Evolutionary conservation across 1,140 invertebrate species (phyloP), one percentile per base, ranked within the genome.

Genomic region (Sycophila sp.): DNA sequence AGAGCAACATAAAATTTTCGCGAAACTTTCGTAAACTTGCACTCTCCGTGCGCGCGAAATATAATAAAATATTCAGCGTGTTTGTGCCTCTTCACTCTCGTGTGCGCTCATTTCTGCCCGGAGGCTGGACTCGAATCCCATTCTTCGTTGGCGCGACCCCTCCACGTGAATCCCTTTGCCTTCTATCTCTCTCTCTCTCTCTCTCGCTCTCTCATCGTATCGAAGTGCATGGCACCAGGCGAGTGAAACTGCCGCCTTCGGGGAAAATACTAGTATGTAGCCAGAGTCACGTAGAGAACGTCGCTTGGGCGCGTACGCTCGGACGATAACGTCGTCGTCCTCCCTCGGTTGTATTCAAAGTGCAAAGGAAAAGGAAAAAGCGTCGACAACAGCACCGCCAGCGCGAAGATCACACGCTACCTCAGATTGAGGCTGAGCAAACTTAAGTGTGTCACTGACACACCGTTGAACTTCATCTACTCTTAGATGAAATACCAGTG

Each of bases 341-440:
- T 73, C 22, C 71, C 60, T 36, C 22, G 40, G 47, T 13, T 71
- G 76, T 79, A 82, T 81, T 82, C 81, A 80, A 81, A 82, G 76
- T 69, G 71, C 55, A 51, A 59, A 76, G 63, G 73, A 28, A 73
- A 78, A 63, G 56, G 66, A 74, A 59, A 71, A 15, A 55, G 26
- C 15, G 24, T 3, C 51, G 56, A 56, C 7, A 13, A 4, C n/a
- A 7, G 36, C 34, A 28, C 11, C 2, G 40, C 17, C n/a, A 51
- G 59, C 63, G 66, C 64, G 62, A 77, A 78, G 79, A 83, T 81
- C 79, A 78, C 76, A 80, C 71, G 67, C 59, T 69, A 69, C 45
- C 74, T 11, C 22, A 80, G 81, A 84, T 84, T 82, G 81, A 79
- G 76, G 78, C 76, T 80, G 75, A 75, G 76, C 78, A 82, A 83